These are phyloP conservation scores for Notechis scutatus DNA, from an alignment of 2,113 vertebrate species.

Conservation along the genomic window DNA sequence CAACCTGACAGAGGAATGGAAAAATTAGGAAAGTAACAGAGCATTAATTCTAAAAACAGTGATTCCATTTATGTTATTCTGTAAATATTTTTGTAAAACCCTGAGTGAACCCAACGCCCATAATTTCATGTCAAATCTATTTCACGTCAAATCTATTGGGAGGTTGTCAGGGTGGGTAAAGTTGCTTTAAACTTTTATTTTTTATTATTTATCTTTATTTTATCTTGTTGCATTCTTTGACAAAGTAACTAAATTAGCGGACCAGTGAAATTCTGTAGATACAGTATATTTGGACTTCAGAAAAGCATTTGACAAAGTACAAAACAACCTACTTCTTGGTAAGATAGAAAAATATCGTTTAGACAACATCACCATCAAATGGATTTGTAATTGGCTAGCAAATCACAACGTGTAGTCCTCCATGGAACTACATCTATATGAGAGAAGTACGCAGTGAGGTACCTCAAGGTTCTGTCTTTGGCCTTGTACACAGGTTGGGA, in stretches of 20 bases:
- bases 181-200: not conserved
- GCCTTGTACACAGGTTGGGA: not conserved
- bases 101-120: not conserved
- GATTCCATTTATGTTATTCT: not conserved
- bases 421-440: not conserved
- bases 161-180: not conserved
- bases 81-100: not conserved
- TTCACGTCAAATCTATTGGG: not conserved
- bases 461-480: not conserved
- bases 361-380: not conserved
- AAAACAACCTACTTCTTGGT: not conserved
- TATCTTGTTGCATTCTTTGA: not conserved
- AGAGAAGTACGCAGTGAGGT: not conserved
- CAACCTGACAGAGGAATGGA: not conserved
- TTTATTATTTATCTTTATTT: not conserved
- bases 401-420: not conserved
- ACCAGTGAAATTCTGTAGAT: not conserved
- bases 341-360: not conserved
- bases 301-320: not conserved
- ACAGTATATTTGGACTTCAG: not conserved
- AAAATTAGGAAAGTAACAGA: not conserved
- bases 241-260: not conserved
- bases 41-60: not conserved
- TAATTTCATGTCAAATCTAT: not conserved
- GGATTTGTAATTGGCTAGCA: not conserved